phyloP scores from a whole-genome alignment of 2,797 vertebrate genomes.

The Sparus aurata region DNA sequence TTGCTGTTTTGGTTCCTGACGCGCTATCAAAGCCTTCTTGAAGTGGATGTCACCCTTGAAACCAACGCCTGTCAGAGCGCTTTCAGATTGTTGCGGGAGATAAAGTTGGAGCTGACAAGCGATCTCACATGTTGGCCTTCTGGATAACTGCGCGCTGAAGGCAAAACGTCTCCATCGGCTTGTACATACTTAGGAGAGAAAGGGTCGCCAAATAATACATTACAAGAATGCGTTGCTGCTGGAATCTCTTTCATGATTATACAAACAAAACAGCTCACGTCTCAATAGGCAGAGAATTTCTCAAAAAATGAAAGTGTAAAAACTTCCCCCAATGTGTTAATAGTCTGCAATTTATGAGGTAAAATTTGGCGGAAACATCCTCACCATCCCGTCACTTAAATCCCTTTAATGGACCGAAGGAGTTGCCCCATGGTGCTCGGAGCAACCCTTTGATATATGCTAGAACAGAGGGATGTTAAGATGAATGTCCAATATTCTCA shows the following conservation, averaged over 20 bases:
- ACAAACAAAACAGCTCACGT: conserved; percentile 10
- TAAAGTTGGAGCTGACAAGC: conserved; percentile 37
- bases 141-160: conserved; percentile 29
- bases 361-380: background rate
- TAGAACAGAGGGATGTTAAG: conserved; percentile 40
- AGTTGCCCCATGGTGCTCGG: conserved; percentile 13
- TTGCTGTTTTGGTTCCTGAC: conserved; percentile 15
- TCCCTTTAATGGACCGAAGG: conserved; percentile 40
- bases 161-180: conserved; percentile 22
- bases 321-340: background rate
- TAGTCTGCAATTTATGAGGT: background rate
- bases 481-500: conserved; percentile 48
- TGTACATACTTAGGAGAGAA: conserved; percentile 7
- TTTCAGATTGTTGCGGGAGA: conserved; percentile 16
- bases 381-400: conserved; percentile 19
- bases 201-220: conserved; percentile 27
- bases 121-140: conserved; percentile 43
- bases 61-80: conserved; percentile 42
- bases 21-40: conserved; percentile 39
- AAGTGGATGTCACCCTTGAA: conserved; percentile 31
- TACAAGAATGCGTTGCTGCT: background rate
- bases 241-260: conserved; percentile 12
- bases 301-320: background rate
- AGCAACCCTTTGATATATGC: conserved; percentile 51
- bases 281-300: background rate